phyloP scores from a whole-genome alignment of 2,888 invertebrate genomes.

The Brachyopa scutellaris region DNA sequence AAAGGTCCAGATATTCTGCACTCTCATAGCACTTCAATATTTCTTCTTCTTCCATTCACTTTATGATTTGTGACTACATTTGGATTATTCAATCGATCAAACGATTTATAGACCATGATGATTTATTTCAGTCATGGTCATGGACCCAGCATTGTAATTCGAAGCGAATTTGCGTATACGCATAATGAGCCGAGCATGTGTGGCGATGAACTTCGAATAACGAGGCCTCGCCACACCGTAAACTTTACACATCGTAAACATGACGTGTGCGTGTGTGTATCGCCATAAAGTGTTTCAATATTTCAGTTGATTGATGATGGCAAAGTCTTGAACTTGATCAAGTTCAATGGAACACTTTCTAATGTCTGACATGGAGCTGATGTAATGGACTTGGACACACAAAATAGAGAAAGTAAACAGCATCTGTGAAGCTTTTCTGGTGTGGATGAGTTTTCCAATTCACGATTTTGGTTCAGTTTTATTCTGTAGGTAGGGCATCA shows the following conservation, averaged over 20 bases:
- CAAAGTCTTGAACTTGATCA: slow-evolving; percentile 29
- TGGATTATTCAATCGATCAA: slow-evolving; percentile 18
- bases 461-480: too few relatives aligned
- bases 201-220: not conserved
- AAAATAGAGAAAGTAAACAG: not conserved
- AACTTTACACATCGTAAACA: not conserved
- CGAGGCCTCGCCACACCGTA: not conserved
- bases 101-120: slow-evolving; percentile 27
- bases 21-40: not conserved
- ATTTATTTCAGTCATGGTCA: slow-evolving; percentile 13
- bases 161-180: slow-evolving; percentile 14
- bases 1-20: not conserved
- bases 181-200: slow-evolving; percentile 15
- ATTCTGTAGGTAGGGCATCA: too few relatives aligned
- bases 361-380: too few relatives aligned
- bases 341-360: slow-evolving; percentile 39
- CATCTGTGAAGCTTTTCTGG: too few relatives aligned
- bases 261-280: too few relatives aligned
- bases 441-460: too few relatives aligned
- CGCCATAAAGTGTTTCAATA: not conserved
- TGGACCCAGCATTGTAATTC: slow-evolving; percentile 12
- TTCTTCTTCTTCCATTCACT: slow-evolving; percentile 14
- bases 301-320: slow-evolving; percentile 22
- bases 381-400: not conserved
- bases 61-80: not conserved